These are phyloP conservation scores for Coracias cyanogaster DNA, from an alignment of 2,797 vertebrate genomes.

Conservation along the genomic window DNA sequence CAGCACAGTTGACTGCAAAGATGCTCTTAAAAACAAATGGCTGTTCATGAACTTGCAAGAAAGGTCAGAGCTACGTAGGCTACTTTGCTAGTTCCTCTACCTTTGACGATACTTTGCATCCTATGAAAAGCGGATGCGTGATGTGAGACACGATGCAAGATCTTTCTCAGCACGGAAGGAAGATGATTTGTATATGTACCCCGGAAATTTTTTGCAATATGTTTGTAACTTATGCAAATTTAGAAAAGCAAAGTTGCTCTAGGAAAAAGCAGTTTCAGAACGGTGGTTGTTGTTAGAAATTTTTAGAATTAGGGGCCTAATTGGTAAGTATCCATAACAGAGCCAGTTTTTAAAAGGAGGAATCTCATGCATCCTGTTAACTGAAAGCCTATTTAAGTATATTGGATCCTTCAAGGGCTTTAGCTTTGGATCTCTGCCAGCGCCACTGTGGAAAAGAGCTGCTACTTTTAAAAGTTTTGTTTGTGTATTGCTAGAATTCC, in stretches of 20 bases:
- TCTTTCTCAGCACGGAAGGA: not conserved
- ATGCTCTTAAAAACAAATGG: not conserved
- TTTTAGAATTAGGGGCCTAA: not conserved
- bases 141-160: not conserved
- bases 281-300: not conserved
- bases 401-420: slow-evolving; percentile 21
- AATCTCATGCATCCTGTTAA: slow-evolving; percentile 17
- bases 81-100: not conserved
- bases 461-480: slow-evolving; percentile 41
- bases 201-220: not conserved
- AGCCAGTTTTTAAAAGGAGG: not conserved
- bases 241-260: not conserved
- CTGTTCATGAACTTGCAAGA: not conserved
- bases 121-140: not conserved
- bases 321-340: not conserved
- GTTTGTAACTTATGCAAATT: not conserved
- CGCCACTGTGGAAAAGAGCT: not conserved
- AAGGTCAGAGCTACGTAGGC: not conserved
- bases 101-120: not conserved
- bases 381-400: not conserved
- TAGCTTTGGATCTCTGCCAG: slow-evolving; percentile 32
- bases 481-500: slow-evolving; percentile 41
- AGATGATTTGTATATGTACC: not conserved
- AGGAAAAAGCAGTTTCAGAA: not conserved
- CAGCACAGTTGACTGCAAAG: not conserved